These are phyloP conservation scores for Vannuccia rotundouncinata DNA, from an alignment of 2,888 invertebrate species.

Conservation along the genomic window DNA sequence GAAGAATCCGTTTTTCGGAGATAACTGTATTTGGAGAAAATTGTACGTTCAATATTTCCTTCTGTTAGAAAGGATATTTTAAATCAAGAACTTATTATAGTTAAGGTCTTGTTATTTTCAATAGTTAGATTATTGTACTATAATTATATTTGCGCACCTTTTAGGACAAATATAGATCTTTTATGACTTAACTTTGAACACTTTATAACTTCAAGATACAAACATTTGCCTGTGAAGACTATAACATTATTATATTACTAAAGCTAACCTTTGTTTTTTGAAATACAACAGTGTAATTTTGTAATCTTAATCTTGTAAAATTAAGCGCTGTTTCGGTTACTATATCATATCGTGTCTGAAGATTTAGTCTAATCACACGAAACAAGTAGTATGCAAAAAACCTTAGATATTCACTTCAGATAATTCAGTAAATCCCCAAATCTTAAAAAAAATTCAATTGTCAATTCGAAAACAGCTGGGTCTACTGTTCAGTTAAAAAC, in stretches of 20 bases:
- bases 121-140: neutral
- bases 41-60: neutral
- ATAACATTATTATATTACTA: neutral
- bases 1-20: neutral
- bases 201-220: neutral
- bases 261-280: too few species aligned
- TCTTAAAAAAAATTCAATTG: too few species aligned
- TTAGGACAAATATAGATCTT: neutral
- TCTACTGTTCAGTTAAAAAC: too few species aligned
- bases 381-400: too few species aligned
- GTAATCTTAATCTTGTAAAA: too few species aligned
- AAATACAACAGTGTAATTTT: too few species aligned
- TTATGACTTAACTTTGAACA: neutral
- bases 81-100: neutral
- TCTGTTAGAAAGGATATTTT: neutral
- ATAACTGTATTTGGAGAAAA: neutral
- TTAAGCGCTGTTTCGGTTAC: too few species aligned
- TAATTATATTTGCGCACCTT: neutral
- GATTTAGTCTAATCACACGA: too few species aligned
- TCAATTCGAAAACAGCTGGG: too few species aligned
- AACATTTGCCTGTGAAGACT: neutral
- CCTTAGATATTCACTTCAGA: too few species aligned
- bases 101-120: neutral
- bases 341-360: too few species aligned
- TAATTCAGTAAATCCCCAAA: too few species aligned